Base-by-base conservation (phyloP, 2,113 vertebrate genomes). In the Callocephalon fimbriatum region DNA sequence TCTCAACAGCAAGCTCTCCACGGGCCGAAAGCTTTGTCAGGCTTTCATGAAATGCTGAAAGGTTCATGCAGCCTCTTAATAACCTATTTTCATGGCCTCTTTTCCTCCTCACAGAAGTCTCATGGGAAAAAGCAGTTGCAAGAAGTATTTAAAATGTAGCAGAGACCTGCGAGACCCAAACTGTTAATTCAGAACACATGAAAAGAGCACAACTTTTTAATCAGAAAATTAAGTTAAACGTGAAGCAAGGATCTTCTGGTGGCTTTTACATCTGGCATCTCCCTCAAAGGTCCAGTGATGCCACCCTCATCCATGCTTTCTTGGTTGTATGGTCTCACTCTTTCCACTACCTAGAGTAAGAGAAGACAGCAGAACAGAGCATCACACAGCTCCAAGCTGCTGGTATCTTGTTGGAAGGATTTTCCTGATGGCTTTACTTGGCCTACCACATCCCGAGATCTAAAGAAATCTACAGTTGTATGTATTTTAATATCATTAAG, bases 131-230 rank as follows among this genome's bases (percentile, higher is more conserved):
- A 18, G 62, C 68, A 48, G 38, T 7, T 10, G 21, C 27, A 7
- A 31, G 66, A 56, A 90, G 12, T 16, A 9, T 16, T 78, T 62
- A 14, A 15, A 78, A 75, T 3, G 3, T 0, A 40, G 15, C 44
- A 94, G 42, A 53, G 10, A 61, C 10, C 53, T 3, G 6, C 4
- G 42, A 81, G 66, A 93, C 35, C 20, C 15, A 20, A 47, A 35
- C 20, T 32, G 23, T 40, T 35, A 42, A 75, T 42, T 72, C 78
- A 37, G 74, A 94, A 68, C 93, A 72, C 37, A 26, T 92, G 51
- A 90, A 95, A 97, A 93, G n/a, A 68, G 77, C 90, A 90, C 47
- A 81, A 66, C 7, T 71, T 42, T 62, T 91, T 72, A 40, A 79
- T 44, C 90, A 88, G 61, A 70, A 94, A 85, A 72, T 67, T 3